Percentiles rank a stretch among this genome's conserved stretches.
Conservation (phyloP, 2,888 invertebrate species). For the Thereva unica region DNA sequence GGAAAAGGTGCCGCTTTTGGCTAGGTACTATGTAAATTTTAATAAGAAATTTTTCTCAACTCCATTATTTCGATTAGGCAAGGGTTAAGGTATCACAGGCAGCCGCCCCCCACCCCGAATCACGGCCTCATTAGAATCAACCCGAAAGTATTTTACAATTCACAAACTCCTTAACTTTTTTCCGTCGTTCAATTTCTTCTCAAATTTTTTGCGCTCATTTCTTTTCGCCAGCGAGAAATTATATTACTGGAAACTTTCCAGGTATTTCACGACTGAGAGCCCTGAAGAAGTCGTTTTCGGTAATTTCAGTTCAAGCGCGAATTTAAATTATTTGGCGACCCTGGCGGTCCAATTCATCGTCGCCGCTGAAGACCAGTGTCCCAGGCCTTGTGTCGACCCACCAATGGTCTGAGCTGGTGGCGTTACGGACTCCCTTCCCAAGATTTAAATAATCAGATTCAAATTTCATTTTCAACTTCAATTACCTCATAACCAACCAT, state of each 20-base stretch:
- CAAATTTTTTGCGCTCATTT: neutral
- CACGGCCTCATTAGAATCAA: constrained; percentile 4
- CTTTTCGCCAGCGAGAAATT: constrained; percentile 6
- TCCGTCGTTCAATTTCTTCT: constrained; percentile 1
- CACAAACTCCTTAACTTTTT: constrained; percentile 5
- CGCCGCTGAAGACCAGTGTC: no score
- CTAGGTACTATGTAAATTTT: neutral
- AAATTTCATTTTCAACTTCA: constrained; percentile 37
- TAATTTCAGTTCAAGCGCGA: constrained; percentile 16
- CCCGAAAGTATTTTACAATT: constrained; percentile 22
- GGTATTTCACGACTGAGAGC: constrained; percentile 19
- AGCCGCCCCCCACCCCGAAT: neutral
- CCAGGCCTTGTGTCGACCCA: neutral
- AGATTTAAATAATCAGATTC: constrained; percentile 35
- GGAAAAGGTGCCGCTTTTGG: no score
- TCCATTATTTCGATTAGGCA: constrained; percentile 17
- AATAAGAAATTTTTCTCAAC: neutral
- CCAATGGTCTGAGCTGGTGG: neutral
- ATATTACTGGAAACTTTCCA: constrained; percentile 17
- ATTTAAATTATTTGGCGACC: constrained; percentile 19
- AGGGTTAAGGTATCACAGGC: constrained; percentile 17
- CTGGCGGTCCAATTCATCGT: neutral
- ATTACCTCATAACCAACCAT: constrained; percentile 37
- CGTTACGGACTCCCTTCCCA: neutral
- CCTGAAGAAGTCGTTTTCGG: constrained; percentile 22